Evolutionary conservation across 2,113 vertebrate species (phyloP).

Genomic region (Passerina amoena): DNA sequence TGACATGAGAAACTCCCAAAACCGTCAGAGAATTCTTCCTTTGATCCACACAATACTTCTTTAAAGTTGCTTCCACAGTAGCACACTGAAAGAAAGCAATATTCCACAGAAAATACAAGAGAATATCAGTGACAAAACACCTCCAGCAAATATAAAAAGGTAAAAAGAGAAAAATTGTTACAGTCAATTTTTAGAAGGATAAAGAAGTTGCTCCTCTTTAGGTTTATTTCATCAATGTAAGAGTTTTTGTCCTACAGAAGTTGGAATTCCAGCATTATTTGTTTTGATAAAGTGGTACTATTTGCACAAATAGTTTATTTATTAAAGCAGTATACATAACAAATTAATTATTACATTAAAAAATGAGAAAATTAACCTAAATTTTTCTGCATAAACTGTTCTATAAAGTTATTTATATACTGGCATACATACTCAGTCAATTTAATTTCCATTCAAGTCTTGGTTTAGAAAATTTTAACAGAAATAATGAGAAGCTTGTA

Average conservation of each 20-base stretch:
- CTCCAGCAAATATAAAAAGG: neutral
- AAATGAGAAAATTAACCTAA: neutral
- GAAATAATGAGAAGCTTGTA: neutral
- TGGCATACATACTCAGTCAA: neutral
- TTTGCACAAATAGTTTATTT: neutral
- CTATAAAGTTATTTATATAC: neutral
- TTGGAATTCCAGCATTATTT: neutral
- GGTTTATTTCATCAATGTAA: neutral
- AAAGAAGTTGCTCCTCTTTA: neutral
- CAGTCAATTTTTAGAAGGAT: neutral
- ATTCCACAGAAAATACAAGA: neutral
- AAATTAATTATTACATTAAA: neutral
- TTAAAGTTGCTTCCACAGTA: conserved; percentile 87
- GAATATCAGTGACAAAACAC: neutral
- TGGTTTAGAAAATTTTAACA: neutral
- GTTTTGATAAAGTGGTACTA: neutral
- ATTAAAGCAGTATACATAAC: neutral
- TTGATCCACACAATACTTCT: conserved; percentile 86
- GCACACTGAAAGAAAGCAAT: conserved; percentile 75
- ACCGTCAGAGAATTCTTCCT: conserved; percentile 82
- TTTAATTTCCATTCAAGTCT: neutral
- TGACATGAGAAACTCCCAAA: conserved; percentile 89
- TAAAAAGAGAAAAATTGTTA: neutral
- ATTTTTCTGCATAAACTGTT: neutral
- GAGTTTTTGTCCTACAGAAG: neutral